Base-by-base conservation (phyloP, 1,140 invertebrate genomes). In the Leptinotarsa undecemlineata region DNA sequence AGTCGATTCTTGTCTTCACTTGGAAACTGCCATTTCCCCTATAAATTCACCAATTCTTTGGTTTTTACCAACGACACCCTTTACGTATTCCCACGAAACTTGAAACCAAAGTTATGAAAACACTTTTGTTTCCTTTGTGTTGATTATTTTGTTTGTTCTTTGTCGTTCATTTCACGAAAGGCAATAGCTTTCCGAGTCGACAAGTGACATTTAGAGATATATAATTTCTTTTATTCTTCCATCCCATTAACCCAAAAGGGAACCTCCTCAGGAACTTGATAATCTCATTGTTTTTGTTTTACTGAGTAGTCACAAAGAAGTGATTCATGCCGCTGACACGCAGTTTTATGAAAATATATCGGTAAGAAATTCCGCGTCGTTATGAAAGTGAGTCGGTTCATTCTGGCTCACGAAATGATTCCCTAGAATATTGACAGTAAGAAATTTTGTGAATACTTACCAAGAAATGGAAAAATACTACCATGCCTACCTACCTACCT, bases 61-160 rank as follows among this genome's bases (percentile, higher is more conserved):
- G n/a, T 57, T 57, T 6, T n/a, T 57, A 57, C 14, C 51, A 17
- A 8, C 15, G 6, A 57, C 17, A 0, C 4, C n/a, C n/a, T 57
- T 57, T 19, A 19, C 13, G 51, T 4, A 57, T 19, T 57, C 51
- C n/a, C 17, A 17, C n/a, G 51, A 17, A 57, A 57, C 14, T 19
- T 13, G 42, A 68, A 68, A 68, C 23, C n/a, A n/a, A 47, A 68
- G 66, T 68, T 26, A 47, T 47, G 17, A 47, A 68, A 68, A 68
- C 66, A 68, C 66, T 68, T 68, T 48, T 17, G 42, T 42, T 66
- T 68, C 66, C 42, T 66, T 68, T 68, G 51, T 57, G 66, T 47
- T 68, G 26, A 68, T 68, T 33, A 33, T 68, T 68, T 68, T 68
- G 66, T 47, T 68, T 64, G 14, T 42, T n/a, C 42, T 68, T 68